Conservation (phyloP, 1,140 invertebrate genomes). For the Yoshiicerus persimilis region DNA sequence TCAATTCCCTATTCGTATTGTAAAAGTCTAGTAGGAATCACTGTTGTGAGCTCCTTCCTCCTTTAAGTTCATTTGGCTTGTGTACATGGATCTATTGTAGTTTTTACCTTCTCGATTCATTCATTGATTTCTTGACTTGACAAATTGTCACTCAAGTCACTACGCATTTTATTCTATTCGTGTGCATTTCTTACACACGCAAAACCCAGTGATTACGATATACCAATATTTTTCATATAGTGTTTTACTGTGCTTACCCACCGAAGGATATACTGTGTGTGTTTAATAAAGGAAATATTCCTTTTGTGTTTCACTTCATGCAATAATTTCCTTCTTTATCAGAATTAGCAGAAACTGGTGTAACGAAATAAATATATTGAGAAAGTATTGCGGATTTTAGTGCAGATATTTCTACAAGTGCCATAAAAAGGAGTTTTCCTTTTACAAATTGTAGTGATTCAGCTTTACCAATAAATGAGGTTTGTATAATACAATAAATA, state of each 20-base stretch:
- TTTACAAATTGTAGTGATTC: not conserved
- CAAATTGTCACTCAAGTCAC: conserved; percentile 1
- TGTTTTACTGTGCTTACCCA: not conserved
- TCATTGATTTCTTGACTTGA: conserved; percentile 19
- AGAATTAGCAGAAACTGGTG: not conserved
- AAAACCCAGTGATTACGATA: not conserved
- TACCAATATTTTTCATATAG: not conserved
- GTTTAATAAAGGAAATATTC: not conserved
- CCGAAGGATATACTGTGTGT: not conserved
- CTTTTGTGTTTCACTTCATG: not conserved
- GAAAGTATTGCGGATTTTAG: not conserved
- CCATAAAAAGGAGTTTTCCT: not conserved
- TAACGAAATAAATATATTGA: not conserved
- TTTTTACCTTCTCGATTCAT: conserved; percentile 12
- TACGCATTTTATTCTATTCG: not conserved
- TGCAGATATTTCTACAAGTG: not conserved
- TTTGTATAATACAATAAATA: too few relatives aligned
- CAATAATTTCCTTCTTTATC: not conserved
- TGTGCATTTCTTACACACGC: not conserved
- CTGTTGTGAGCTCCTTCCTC: not conserved
- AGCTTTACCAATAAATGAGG: conserved; percentile 9
- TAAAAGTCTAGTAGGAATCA: conserved; percentile 1
- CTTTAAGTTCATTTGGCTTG: not conserved
- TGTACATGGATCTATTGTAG: not conserved
- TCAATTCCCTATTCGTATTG: conserved; percentile 1